A percentile compares a stretch with the other conserved stretches of the same genome.
phyloP scores from a whole-genome alignment of 2,888 invertebrate species.

The Thysanoteuthis rhombus region DNA sequence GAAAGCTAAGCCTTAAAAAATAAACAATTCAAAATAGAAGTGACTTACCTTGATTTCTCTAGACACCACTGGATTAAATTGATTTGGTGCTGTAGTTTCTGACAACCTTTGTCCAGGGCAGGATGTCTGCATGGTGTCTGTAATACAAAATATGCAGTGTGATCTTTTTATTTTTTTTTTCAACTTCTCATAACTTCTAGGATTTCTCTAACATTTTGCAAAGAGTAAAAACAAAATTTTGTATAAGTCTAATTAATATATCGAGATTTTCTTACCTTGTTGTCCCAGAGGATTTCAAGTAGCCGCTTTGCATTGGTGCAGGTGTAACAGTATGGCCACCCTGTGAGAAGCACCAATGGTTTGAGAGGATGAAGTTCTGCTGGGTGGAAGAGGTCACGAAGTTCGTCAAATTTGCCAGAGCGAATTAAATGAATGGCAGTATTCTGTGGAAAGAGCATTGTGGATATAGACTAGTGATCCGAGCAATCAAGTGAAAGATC shows the following conservation, averaged over 20 bases:
- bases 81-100: conserved; percentile 59
- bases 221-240: no score
- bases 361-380: conserved; percentile 58
- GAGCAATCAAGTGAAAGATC: not conserved
- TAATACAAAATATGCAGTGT: conserved; percentile 27
- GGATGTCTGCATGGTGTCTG: conserved; percentile 48
- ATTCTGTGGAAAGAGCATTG: conserved; percentile 44
- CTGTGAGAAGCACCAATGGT: conserved; percentile 58
- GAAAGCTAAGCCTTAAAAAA: not conserved
- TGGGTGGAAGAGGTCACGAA: conserved; percentile 51
- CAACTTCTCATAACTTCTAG: no score
- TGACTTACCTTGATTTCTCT: conserved; percentile 58
- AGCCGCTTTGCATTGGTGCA: conserved; percentile 53
- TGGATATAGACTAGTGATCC: not conserved
- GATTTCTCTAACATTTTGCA: no score
- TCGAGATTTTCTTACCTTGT: not conserved
- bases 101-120: conserved; percentile 52
- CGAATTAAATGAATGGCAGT: conserved; percentile 55
- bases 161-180: not conserved
- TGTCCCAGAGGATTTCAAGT: conserved; percentile 53
- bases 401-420: conserved; percentile 51
- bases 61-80: conserved; percentile 64
- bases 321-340: conserved; percentile 58
- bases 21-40: not conserved
- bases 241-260: no score